Base-by-base conservation (phyloP, 2,888 invertebrate species). In the Zygothrica quintamaculata region DNA sequence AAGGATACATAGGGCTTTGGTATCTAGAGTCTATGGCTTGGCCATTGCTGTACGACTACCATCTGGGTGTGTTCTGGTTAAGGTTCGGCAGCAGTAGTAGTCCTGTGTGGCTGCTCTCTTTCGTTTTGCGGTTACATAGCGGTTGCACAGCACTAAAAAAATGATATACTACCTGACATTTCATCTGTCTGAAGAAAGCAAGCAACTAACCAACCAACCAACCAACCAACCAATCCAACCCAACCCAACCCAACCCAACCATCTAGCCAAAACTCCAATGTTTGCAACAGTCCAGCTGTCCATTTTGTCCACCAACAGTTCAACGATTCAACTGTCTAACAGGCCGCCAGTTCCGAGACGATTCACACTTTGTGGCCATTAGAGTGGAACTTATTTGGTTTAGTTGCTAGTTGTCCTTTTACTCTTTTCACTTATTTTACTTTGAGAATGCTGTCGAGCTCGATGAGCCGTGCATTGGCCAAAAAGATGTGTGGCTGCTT, bases 131-230 rank as follows among this genome's bases (percentile, higher is more conserved):
- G 74, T 57, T 37, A 51, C 47, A 16, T 53, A 60, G 74, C 64
- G 77, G 79, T 55, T 75, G 65, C 60, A 61, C 78, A 68, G 72
- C 60, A 81, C 77, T 66, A 67, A 74, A 77, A n/a, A 84, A 75
- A 84, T 84, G 62, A 79, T 79, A 81, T 74, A 82, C 76, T 82
- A 75, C 47, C 81, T 68, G 82, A 60, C 58, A 59, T 52, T 55
- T 59, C 69, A 59, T 60, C 42, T 69, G 60, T 53, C 53, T 70
- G 50, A 22, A 22, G 3, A 2, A 12, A 33, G 18, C 48, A 50
- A 61, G 18, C 60, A 22, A 22, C 16, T 12, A 25, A 29, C 34
- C 18, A 22, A 22, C 18, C 18, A 12, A 33, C 33, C 48, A 50
- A 61, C 29, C 60, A 22, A 22, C 16, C n/a, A 25, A 29, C 34